Conservation (phyloP, 2,797 vertebrate genomes). For the Eulemur rubriventer region DNA sequence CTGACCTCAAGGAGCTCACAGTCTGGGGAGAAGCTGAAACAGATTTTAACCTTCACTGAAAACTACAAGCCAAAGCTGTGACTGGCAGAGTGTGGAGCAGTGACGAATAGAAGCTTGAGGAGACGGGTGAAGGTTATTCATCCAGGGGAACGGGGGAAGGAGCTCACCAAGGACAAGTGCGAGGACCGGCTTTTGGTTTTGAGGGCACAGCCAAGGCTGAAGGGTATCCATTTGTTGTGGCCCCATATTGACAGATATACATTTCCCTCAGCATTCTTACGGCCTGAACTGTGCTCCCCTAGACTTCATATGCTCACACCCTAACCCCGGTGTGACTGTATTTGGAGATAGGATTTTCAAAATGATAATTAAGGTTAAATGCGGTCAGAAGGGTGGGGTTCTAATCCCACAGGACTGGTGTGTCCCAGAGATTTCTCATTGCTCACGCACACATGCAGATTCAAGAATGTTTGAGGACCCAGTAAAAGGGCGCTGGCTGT, state of each 20-base stretch:
- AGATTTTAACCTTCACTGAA: not conserved
- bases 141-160: not conserved
- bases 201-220: not conserved
- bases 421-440: not conserved
- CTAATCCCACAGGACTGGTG: not conserved
- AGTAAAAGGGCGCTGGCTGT: not conserved
- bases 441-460: not conserved
- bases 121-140: not conserved
- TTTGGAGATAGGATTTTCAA: not conserved
- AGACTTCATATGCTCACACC: not conserved
- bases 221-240: not conserved
- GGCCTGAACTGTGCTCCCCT: not conserved
- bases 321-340: not conserved
- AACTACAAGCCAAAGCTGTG: not conserved
- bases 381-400: too few species aligned
- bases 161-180: not conserved
- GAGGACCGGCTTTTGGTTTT: not conserved
- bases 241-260: not conserved
- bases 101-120: not conserved
- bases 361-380: not conserved
- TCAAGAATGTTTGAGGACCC: not conserved
- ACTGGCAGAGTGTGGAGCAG: not conserved
- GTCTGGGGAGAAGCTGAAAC: slow-evolving; percentile 1
- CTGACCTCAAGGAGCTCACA: not conserved
- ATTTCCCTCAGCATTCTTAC: not conserved